phyloP scores from a whole-genome alignment of 2,797 vertebrate species.

The Parotocinclus haroldoi region DNA sequence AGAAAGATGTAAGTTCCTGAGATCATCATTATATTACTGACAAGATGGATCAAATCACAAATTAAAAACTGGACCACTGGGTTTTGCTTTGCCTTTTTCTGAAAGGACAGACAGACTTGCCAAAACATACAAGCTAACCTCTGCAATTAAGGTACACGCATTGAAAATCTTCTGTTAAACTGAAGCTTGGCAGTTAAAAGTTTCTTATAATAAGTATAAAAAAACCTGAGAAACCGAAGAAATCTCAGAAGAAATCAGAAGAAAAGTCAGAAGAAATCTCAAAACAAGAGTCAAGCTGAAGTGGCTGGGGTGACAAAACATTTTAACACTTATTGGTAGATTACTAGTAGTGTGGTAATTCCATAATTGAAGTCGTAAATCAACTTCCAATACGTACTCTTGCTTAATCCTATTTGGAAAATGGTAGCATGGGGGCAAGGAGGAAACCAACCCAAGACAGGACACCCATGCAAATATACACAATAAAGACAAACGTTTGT shows the following conservation, averaged over 20 bases:
- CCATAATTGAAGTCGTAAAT: too few relatives aligned
- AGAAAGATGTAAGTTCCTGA: slow-evolving; percentile 56
- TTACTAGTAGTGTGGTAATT: neutral
- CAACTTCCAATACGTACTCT: too few relatives aligned
- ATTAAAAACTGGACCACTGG: neutral
- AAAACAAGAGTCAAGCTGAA: neutral
- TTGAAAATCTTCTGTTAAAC: too few relatives aligned
- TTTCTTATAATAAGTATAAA: neutral
- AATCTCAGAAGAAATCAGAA: neutral
- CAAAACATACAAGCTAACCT: slow-evolving; percentile 3
- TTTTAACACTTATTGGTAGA: neutral
- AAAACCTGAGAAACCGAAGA: neutral
- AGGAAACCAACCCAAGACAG: too few relatives aligned
- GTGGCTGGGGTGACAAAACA: neutral
- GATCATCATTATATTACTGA: slow-evolving; percentile 41
- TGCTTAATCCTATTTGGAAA: too few relatives aligned
- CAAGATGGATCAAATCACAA: slow-evolving; percentile 13
- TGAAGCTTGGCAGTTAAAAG: too few relatives aligned
- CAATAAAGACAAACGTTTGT: too few relatives aligned
- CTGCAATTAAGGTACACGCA: neutral
- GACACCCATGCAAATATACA: too few relatives aligned
- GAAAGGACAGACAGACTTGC: slow-evolving; percentile 3
- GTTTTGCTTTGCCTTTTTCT: slow-evolving; percentile 5
- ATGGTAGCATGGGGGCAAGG: too few relatives aligned
- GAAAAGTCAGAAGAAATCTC: neutral